Evolutionary conservation across 2,113 vertebrate genomes (phyloP).

Genomic region (Tragelaphus strepsiceros): DNA sequence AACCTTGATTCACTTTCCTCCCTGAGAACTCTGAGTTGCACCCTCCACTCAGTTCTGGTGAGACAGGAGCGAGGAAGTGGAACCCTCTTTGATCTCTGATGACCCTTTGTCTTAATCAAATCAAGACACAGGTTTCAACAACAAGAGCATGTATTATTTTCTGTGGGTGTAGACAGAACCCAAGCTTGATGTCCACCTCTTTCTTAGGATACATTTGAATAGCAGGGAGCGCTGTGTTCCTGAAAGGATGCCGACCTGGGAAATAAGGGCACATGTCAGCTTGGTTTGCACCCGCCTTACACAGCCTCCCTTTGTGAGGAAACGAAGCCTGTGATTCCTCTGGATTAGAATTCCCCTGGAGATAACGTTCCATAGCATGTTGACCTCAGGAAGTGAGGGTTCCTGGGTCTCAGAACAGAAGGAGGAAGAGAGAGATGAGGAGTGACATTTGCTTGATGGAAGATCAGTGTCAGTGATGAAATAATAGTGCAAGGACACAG

Average conservation of each 20-base stretch:
- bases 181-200: too few species aligned
- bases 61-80: not conserved
- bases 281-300: not conserved
- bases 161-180: not conserved
- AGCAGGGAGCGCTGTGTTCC: not conserved
- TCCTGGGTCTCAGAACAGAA: not conserved
- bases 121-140: not conserved
- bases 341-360: not conserved
- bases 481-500: not conserved
- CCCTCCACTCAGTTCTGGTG: not conserved
- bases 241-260: not conserved
- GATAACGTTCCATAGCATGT: not conserved
- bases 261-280: rapidly evolving
- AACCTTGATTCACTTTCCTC: not conserved
- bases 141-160: not conserved
- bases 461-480: not conserved
- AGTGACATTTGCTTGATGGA: not conserved
- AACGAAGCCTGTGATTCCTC: not conserved
- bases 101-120: not conserved
- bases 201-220: not conserved
- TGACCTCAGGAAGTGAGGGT: not conserved
- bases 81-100: not conserved
- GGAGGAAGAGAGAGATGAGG: not conserved
- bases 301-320: not conserved
- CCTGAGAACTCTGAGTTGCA: not conserved